Conservation (phyloP, 2,888 invertebrate species). For the Drosophila robusta region DNA sequence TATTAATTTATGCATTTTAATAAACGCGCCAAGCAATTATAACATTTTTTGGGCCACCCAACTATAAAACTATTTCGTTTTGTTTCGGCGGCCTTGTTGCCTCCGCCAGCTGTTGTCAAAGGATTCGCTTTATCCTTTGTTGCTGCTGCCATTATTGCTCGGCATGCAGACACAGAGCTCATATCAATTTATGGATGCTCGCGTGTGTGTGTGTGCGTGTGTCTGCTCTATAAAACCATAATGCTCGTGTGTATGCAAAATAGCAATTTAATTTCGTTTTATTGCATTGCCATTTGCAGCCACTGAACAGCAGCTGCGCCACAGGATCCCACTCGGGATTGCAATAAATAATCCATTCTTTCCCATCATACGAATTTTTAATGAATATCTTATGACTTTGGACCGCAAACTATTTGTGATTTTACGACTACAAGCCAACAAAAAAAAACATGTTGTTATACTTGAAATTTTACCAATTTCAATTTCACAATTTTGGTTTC, state of each 20-base stretch:
- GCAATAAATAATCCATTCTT: conserved; percentile 64
- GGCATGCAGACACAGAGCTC: conserved; percentile 63
- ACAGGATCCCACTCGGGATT: conserved; percentile 16
- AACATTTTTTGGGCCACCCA: conserved; percentile 51
- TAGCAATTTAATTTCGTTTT: conserved; percentile 78
- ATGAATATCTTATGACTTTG: conserved; percentile 48
- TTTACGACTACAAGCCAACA: no score
- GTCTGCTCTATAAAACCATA: conserved; percentile 17
- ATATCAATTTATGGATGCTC: conserved; percentile 57
- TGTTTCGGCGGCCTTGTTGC: background rate
- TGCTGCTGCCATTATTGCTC: conserved; percentile 42
- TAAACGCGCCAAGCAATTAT: conserved; percentile 78
- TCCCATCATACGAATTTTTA: conserved; percentile 38
- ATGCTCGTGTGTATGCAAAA: conserved; percentile 69
- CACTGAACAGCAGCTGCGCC: conserved; percentile 67
- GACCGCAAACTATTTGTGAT: background rate
- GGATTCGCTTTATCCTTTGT: conserved; percentile 48
- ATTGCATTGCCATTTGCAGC: conserved; percentile 74
- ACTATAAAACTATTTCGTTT: conserved; percentile 55
- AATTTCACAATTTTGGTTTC: background rate
- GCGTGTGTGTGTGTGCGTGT: conserved; percentile 10
- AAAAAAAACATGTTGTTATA: no score
- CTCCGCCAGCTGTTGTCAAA: conserved; percentile 72
- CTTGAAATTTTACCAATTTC: background rate
- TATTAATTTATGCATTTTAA: conserved; percentile 83